Base-by-base conservation (phyloP, 2,797 vertebrate genomes). In the Lycodopsis pacificus region DNA sequence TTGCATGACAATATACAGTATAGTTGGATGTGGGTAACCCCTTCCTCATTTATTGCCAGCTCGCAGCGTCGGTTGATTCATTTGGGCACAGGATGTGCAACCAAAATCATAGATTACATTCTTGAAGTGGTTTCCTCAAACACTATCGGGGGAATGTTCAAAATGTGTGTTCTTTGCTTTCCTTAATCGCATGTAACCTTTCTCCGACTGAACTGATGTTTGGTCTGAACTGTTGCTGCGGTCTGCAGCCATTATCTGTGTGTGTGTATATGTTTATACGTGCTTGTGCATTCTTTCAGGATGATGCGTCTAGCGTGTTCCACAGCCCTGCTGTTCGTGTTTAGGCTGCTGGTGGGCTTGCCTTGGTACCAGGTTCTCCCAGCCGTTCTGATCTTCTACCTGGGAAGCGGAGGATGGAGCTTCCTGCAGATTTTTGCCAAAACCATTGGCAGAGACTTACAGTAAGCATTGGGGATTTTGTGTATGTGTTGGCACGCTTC, bases 391-490 rank as follows among this genome's bases (percentile, higher is more conserved):
- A 94, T 98, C 68, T 96, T 99, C 86, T 99, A 97, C 93, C 92
- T 99, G 89, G 97, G 95, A 38, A 96, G 96, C 0, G 97, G 97
- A 0, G 97, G 98, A 92, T 99, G 97, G 97, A 95, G 83, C 8
- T 99, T 97, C 71, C 64, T 97, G 51, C 90, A 94, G 27, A 71
- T 99, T 75, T 95, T 98, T 66, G 70, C 94, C 89, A 99, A 96
- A 94, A 99, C 98, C 1, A 0, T 97, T 78, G 92, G 91, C 75
- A 96, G 98, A 30, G 98, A 99, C 7, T 20, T 97, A 82, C 96
- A 95, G 98, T 99, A 95, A 96, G 98, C 92, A 85, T 4, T 4
- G 1, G 10, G 17, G 56, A 20, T 25, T 4, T 20, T 79, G 12
- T 70, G 11, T 30, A 2, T 46, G 5, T 70, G 54, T 63, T 25